Evolutionary conservation across 2,888 invertebrate species (phyloP).

Genomic region (Cephus pulcher): DNA sequence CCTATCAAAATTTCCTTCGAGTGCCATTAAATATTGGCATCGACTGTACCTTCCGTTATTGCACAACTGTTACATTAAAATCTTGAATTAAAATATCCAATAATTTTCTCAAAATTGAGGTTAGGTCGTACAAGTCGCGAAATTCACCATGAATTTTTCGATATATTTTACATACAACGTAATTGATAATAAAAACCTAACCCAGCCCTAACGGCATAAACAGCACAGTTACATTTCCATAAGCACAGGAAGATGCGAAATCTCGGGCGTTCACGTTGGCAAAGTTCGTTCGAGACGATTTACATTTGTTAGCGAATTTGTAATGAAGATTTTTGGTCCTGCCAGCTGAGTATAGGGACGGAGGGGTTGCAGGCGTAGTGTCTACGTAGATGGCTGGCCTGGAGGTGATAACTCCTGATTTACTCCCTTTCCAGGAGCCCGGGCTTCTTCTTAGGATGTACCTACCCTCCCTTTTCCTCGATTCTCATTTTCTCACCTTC

Average conservation of each 20-base stretch:
- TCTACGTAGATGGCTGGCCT: slow-evolving; percentile 41
- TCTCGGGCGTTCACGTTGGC: neutral
- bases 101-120: too few species aligned
- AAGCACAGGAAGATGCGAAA: neutral
- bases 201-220: neutral
- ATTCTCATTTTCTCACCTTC: slow-evolving; percentile 43
- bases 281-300: slow-evolving; percentile 40
- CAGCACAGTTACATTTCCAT: neutral
- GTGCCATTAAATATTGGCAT: too few species aligned
- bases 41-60: neutral
- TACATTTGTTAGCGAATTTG: slow-evolving; percentile 57
- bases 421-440: slow-evolving; percentile 40
- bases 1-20: too few species aligned
- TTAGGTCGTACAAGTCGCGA: too few species aligned
- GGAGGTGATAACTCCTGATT: slow-evolving; percentile 59
- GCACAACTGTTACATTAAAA: too few species aligned
- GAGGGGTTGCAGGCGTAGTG: neutral
- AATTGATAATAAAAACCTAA: neutral
- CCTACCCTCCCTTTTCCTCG: slow-evolving; percentile 21
- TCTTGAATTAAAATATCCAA: too few species aligned
- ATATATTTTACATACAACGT: too few species aligned
- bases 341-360: slow-evolving; percentile 4
- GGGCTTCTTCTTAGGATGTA: slow-evolving; percentile 10
- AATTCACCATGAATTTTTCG: too few species aligned
- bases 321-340: slow-evolving; percentile 54